These are phyloP conservation scores for Rhagophthalmus giganteus DNA, from an alignment of 2,888 invertebrate genomes.

Conservation along the genomic window DNA sequence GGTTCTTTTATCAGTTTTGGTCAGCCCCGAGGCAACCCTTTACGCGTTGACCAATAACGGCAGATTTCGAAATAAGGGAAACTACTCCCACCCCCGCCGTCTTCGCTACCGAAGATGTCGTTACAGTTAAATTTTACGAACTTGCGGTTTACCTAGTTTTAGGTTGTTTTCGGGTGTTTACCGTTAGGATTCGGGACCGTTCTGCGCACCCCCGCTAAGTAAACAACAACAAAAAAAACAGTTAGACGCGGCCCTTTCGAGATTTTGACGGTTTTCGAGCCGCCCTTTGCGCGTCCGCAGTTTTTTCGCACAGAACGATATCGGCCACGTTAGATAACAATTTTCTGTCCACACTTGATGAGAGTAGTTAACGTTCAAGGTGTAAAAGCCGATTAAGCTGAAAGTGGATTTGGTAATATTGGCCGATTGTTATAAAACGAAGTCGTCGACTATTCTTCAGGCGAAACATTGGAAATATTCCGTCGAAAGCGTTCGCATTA, in stretches of 20 bases:
- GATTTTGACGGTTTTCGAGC: too few relatives aligned
- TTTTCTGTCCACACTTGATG: too few relatives aligned
- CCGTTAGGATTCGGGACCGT: conserved; percentile 16
- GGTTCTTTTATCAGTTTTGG: conserved; percentile 31
- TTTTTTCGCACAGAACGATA: too few relatives aligned
- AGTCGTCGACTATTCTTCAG: neutral
- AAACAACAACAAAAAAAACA: conserved; percentile 6
- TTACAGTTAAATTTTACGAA: conserved; percentile 11
- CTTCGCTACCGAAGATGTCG: conserved; percentile 16
- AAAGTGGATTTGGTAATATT: neutral
- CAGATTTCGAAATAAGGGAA: conserved; percentile 29
- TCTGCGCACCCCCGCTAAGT: neutral
- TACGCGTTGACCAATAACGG: conserved; percentile 32
- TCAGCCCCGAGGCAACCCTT: conserved; percentile 36
- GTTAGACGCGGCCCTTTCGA: conserved; percentile 2
- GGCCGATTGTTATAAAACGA: neutral
- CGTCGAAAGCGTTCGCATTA: neutral
- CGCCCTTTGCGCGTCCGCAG: too few relatives aligned
- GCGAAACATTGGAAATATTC: neutral
- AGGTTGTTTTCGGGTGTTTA: conserved; percentile 15
- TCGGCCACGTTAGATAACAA: too few relatives aligned
- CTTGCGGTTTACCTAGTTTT: conserved; percentile 30
- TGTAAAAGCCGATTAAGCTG: too few relatives aligned
- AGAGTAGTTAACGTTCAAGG: too few relatives aligned
- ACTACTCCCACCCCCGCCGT: conserved; percentile 21